Evolutionary conservation across 2,113 vertebrate genomes (phyloP).

Genomic region (Corvus moneduloides): DNA sequence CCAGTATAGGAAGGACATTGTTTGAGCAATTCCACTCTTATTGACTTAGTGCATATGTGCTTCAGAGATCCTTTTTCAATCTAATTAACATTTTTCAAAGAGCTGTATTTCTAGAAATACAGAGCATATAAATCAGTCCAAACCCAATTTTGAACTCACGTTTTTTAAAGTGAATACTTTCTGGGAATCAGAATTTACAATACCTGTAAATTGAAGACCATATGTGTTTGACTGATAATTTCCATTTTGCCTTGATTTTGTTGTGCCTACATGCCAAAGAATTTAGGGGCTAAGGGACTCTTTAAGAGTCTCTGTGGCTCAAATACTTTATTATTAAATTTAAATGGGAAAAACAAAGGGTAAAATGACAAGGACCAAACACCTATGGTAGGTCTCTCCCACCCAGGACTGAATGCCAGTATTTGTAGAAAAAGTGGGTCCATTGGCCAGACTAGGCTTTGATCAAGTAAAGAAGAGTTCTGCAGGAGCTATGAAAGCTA

Average conservation of each 20-base stretch:
- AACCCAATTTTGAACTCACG: fast-evolving
- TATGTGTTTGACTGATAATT: background rate
- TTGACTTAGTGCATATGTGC: background rate
- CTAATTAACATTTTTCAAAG: background rate
- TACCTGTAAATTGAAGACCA: background rate
- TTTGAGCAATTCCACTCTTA: background rate
- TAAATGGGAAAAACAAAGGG: background rate
- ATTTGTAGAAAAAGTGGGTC: background rate
- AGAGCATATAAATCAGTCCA: background rate
- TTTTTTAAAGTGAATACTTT: background rate
- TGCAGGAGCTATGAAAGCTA: background rate
- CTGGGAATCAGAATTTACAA: background rate
- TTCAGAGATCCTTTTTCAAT: background rate
- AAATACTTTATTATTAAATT: background rate
- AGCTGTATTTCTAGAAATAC: background rate
- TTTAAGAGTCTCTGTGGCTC: background rate
- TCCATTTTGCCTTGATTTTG: background rate
- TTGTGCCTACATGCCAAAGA: background rate
- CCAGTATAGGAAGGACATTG: background rate
- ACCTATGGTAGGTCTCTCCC: background rate
- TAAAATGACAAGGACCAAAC: background rate
- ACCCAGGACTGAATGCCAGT: background rate
- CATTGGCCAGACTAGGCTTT: background rate
- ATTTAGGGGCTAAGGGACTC: background rate
- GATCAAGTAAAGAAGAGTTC: background rate